phyloP scores from a whole-genome alignment of 2,888 invertebrate species.

The Charanyca ferruginea region DNA sequence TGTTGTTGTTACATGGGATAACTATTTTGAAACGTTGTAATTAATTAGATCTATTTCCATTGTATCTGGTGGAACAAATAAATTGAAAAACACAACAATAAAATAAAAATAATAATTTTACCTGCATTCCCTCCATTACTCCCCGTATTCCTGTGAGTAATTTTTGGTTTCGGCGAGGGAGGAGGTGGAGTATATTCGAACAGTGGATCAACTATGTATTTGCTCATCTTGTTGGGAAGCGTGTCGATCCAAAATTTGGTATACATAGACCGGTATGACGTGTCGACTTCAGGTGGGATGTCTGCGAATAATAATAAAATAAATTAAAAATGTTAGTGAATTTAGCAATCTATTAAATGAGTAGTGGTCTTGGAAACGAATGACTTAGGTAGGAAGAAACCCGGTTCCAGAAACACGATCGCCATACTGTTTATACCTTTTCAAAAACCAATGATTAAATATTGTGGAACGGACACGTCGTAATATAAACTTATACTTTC shows the following conservation, averaged over 20 bases:
- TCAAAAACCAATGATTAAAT: too few species aligned
- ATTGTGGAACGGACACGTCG: too few species aligned
- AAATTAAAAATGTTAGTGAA: background rate
- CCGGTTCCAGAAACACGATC: too few species aligned
- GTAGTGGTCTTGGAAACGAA: too few species aligned
- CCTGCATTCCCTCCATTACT: conserved; percentile 49
- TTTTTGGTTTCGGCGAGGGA: conserved; percentile 70
- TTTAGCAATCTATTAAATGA: background rate
- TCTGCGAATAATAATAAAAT: conserved; percentile 86
- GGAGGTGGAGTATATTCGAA: conserved; percentile 79
- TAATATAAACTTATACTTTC: too few species aligned
- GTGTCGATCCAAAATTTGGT: conserved; percentile 96
- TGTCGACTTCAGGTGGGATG: conserved; percentile 93
- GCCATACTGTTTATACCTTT: too few species aligned
- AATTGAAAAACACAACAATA: too few species aligned
- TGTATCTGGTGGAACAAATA: too few species aligned
- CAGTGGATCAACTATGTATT: conserved; percentile 84
- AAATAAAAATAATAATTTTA: background rate
- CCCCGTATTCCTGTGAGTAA: conserved; percentile 77
- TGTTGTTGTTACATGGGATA: background rate
- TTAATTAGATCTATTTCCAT: too few species aligned
- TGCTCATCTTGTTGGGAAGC: conserved; percentile 94
- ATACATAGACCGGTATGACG: conserved; percentile 94
- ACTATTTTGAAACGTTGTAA: background rate
- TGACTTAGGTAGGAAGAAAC: too few species aligned